Evolutionary conservation across 2,113 vertebrate species (phyloP), one percentile per base, ranked within the genome.

Genomic region (Cricetomys ansorgei): DNA sequence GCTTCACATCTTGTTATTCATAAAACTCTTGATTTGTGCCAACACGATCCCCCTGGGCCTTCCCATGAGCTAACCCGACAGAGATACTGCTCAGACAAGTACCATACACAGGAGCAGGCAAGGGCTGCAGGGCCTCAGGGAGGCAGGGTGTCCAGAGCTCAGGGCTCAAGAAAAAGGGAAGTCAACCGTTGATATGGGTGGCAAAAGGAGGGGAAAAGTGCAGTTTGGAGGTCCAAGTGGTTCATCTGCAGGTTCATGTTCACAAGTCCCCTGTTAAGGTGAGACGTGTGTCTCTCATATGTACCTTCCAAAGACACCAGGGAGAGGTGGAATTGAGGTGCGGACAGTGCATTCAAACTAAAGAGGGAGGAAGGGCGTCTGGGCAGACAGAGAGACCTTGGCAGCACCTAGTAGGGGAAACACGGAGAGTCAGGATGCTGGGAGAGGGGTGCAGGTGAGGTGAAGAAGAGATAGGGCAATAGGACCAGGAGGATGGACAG

Each of bases 21-120:
- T 70, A 91, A 80, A 76, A 90, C 95, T 97, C 91, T 89, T 94
- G 92, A 64, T 94, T 64, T 93, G 95, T 79, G 77, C 96, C 96
- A 92, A 72, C 31, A 67, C 25, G 53, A 76, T 83, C 76, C 88
- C 88, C 88, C 27, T 37, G 9, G 72, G 87, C 89, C 91, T 79
- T 94, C 94, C 94, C 75, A 83, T 11, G 77, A 96, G 90, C 96
- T 93, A 94, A 50, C 77, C 83, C 70, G 90, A 91, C 77, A 85
- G 67, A 88, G 95, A 86, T 59, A 87, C 57, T 72, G 96, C 87
- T 92, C 81, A 91, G 87, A 85, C 92, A 96, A 93, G 93, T 95
- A 90, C 75, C 3, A 59, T 65, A 43, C 37, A 34, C n/a, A 31
- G 79, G 55, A 62, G 25, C 70, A 70, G 72, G 73, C 53, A n/a